phyloP scores from a whole-genome alignment of 1,140 invertebrate genomes.

The Epicauta chinensis region DNA sequence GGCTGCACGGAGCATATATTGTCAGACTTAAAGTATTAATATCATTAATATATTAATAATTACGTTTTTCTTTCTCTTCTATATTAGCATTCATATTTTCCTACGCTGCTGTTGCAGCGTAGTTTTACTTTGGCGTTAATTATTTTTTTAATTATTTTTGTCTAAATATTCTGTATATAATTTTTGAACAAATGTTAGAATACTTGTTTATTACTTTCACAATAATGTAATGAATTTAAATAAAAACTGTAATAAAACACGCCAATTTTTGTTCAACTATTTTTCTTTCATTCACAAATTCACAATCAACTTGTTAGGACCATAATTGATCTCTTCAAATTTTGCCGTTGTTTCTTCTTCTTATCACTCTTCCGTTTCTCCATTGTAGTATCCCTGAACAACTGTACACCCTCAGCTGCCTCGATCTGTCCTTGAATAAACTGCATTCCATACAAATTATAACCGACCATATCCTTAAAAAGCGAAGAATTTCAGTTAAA shows the following conservation, averaged over 20 bases:
- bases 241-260: constrained; percentile 26
- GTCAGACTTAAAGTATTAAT: constrained; percentile 24
- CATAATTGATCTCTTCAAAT: constrained; percentile 61
- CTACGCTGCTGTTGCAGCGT: constrained; percentile 16
- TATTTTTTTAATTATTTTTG: constrained; percentile 20
- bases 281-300: constrained; percentile 2
- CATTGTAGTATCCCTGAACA: constrained; percentile 76
- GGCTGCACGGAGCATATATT: constrained; percentile 14
- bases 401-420: constrained; percentile 66
- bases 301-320: constrained; percentile 25
- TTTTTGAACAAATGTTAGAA: constrained; percentile 27
- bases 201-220: constrained; percentile 29
- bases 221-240: constrained; percentile 31
- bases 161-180: constrained; percentile 22
- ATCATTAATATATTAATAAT: constrained; percentile 28
- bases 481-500: background rate
- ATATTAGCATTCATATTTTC: constrained; percentile 19
- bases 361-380: constrained; percentile 60
- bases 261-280: constrained; percentile 1
- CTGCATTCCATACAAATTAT: constrained; percentile 78
- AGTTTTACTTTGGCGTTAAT: constrained; percentile 24
- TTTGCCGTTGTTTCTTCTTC: constrained; percentile 62
- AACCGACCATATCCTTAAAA: constrained; percentile 73
- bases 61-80: constrained; percentile 18
- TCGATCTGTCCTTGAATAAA: constrained; percentile 75